Evolutionary conservation across 2,888 invertebrate species (phyloP).

Genomic region (Gastrophysa polygoni): DNA sequence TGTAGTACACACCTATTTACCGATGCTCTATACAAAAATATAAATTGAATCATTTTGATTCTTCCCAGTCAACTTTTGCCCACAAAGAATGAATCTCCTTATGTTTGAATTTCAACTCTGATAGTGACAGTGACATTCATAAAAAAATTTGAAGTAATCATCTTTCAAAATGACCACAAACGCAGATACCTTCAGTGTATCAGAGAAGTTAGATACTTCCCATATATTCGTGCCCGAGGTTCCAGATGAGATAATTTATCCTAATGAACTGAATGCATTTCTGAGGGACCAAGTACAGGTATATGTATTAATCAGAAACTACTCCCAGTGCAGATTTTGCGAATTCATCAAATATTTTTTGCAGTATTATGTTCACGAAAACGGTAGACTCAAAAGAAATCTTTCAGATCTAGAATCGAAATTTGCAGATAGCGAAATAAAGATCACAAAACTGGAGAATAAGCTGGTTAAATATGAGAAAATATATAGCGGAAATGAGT

Average conservation of each 20-base stretch:
- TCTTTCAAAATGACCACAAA: background rate
- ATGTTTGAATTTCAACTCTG: no score
- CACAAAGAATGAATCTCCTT: no score
- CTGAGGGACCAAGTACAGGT: slow-evolving; percentile 67
- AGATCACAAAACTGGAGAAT: slow-evolving; percentile 48
- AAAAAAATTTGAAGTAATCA: background rate
- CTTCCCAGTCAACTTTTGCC: no score
- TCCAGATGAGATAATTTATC: slow-evolving; percentile 62
- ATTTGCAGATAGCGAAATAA: slow-evolving; percentile 25
- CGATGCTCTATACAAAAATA: no score
- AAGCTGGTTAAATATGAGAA: slow-evolving; percentile 59
- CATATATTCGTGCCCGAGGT: slow-evolving; percentile 32
- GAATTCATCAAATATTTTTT: slow-evolving; percentile 23
- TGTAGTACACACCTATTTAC: no score
- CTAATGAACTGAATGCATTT: slow-evolving; percentile 67
- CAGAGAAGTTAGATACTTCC: slow-evolving; percentile 25
- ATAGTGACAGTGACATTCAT: background rate
- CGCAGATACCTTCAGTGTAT: slow-evolving; percentile 20
- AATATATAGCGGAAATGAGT: slow-evolving; percentile 59
- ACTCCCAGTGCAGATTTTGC: background rate
- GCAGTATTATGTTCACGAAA: slow-evolving; percentile 64
- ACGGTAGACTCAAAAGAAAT: slow-evolving; percentile 62
- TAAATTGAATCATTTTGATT: no score
- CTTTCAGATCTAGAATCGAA: slow-evolving; percentile 55
- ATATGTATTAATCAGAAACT: slow-evolving; percentile 27